Evolutionary conservation across 2,113 vertebrate genomes (phyloP), one percentile per base, ranked within the genome.

Genomic region (Piaya cayana): DNA sequence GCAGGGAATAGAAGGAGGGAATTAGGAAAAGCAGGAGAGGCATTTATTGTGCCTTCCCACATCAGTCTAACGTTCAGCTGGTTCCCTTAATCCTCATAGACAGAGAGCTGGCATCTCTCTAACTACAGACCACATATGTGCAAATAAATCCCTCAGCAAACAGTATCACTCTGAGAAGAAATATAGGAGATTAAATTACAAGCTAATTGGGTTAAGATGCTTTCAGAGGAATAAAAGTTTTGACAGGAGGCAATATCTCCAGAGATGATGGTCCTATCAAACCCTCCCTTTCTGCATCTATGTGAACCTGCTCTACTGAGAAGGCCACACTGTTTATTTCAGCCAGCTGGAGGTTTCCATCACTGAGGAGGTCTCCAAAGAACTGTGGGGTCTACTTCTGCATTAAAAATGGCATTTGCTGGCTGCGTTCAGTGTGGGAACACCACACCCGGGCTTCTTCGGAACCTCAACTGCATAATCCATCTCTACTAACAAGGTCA

Each of bases 171-270:
- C 88, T 62, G 52, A 60, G 58, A 88, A 87, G 84, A 91, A 91
- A 82, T 32, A 79, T 16, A 58, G 69, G 60, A 86, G 89, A 49
- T 92, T 84, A 84, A 86, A 92, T 89, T 89, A 79, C 77, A 70
- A 39, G 25, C 19, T 89, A 64, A 68, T 75, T 68, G 88, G 30
- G n/a, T 36, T 62, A 89, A 92, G 67, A 79, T 88, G 67, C 67
- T 90, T 90, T 71, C 53, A 82, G 78, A 79, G 26, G 69, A 92
- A 77, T 19, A 5, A 47, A 86, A 81, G 65, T 84, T 92, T 88
- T 4, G 2, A 43, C 77, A 83, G 11, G 37, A 90, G 60, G 18
- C 36, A 68, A 43, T 92, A 90, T 90, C 55, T 86, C 36, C n/a
- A 49, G 42, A 56, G 59, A 18, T 37, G 25, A 60, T 67, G 50